A percentile compares a stretch with the other conserved stretches of the same genome.
These are phyloP conservation scores for Lysiphlebus fabarum DNA, from an alignment of 1,140 invertebrate species.

Conservation along the genomic window DNA sequence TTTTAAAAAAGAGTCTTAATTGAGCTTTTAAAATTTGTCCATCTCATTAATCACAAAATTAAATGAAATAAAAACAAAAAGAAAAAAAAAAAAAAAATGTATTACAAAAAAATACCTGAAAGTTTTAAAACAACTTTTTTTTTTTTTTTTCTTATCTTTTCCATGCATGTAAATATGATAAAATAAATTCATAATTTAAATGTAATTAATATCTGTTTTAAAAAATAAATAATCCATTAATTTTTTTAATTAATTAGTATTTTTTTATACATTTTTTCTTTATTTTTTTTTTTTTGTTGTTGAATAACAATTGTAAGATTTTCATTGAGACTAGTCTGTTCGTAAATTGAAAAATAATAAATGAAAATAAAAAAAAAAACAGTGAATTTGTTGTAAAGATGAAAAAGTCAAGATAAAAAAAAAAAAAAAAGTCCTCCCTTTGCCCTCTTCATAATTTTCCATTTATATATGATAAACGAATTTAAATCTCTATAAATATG, in stretches of 20 bases:
- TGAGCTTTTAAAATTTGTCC: no score
- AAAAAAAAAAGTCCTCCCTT: conserved; percentile 12
- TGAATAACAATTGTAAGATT: conserved; percentile 28
- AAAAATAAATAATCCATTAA: no score
- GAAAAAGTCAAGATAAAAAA: conserved; percentile 20
- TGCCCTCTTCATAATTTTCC: conserved; percentile 4
- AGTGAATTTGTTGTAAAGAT: background rate
- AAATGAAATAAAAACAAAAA: no score
- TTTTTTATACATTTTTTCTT: conserved; percentile 1
- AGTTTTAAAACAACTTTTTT: no score
- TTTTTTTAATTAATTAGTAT: background rate
- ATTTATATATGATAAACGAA: conserved; percentile 34
- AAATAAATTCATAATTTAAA: background rate
- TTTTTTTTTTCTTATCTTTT: no score
- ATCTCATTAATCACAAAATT: no score
- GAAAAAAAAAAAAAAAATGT: no score
- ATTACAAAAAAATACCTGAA: no score
- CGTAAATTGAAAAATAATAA: conserved; percentile 26
- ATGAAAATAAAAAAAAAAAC: conserved; percentile 24
- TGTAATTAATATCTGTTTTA: no score
- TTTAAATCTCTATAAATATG: conserved; percentile 43
- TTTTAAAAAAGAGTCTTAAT: no score
- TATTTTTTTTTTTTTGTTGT: conserved; percentile 7
- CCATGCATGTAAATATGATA: conserved; percentile 19
- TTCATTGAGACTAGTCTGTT: conserved; percentile 31